phyloP scores from a whole-genome alignment of 2,888 invertebrate genomes.

The Dryobotodes eremita region DNA sequence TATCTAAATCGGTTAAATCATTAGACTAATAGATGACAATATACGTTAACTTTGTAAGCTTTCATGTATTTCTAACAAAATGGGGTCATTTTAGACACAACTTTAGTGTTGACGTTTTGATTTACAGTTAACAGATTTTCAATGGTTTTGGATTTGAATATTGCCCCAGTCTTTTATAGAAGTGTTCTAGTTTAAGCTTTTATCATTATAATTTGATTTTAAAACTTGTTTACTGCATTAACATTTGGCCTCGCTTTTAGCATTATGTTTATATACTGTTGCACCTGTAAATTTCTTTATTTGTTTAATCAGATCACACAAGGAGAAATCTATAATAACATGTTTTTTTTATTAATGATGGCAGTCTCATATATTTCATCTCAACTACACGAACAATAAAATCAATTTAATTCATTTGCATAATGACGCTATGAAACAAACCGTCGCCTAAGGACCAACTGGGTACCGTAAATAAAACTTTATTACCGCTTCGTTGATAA shows the following conservation, averaged over 20 bases:
- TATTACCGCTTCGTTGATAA: constrained; percentile 55
- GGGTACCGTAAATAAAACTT: constrained; percentile 55
- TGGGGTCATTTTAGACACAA: constrained; percentile 13
- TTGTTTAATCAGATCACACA: constrained; percentile 26
- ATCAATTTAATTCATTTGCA: constrained; percentile 35
- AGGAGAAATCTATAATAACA: constrained; percentile 10
- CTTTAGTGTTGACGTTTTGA: constrained; percentile 12
- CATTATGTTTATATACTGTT: constrained; percentile 8
- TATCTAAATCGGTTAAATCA: constrained; percentile 61
- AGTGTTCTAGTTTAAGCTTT: constrained; percentile 41
- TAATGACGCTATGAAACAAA: constrained; percentile 45
- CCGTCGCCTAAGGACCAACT: constrained; percentile 34
- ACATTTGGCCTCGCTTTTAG: constrained; percentile 43
- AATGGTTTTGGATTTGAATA: constrained; percentile 36
- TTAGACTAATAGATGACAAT: constrained; percentile 53
- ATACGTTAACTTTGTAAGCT: constrained; percentile 18
- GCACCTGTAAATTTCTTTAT: constrained; percentile 24
- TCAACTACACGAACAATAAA: constrained; percentile 26
- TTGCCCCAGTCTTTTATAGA: constrained; percentile 9
- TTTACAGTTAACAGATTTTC: neutral
- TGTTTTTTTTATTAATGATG: constrained; percentile 19
- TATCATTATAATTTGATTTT: constrained; percentile 39
- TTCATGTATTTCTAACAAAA: constrained; percentile 14
- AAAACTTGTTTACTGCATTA: constrained; percentile 47
- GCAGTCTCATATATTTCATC: constrained; percentile 14